Evolutionary conservation across 2,888 invertebrate species (phyloP), one percentile per base, ranked within the genome.

Genomic region (Anodontia alba): DNA sequence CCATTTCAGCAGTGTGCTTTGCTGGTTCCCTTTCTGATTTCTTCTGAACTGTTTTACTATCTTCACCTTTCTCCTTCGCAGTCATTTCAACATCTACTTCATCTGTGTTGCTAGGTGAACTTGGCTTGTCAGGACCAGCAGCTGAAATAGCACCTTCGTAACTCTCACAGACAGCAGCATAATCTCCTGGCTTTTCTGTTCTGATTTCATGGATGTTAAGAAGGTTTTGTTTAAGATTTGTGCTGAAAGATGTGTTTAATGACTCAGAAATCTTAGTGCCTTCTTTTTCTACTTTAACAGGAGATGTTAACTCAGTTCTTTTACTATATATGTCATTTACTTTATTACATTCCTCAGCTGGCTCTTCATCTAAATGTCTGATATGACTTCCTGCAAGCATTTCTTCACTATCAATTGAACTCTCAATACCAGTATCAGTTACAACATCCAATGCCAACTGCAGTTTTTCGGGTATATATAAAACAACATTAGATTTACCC

Each of bases 181-280:
- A 62, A 20, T 23, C 33, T 8, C 29, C 62, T 20, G 33, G 33
- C 10, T 62, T 62, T 33, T 62, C 62, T 10, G 62, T 33, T 33
- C 20, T 33, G 10, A 62, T 62, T 20, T 62, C 33, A 33, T 62
- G 62, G 10, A 62, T 20, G 33, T 20, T 10, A 8, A 33, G 33
- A 62, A 62, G 62, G 33, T 62, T 62, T 17, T 62, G 62, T 62
- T 62, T 62, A 5, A 62, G 62, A 29, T 31, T 29, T 33, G 62
- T 15, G 5, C 33, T 23, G 33, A 62, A 62, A 20, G 62, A 62
- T 29, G 17, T 5, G 20, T 62, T 33, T 8, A 62, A 29, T 10
- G 62, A n/a, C 17, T 33, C 33, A 15, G 62, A 31, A 33, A 1
- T 31, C 3, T 33, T 29, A 20, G 10, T 57, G 23, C 1, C 17